Base-by-base conservation (phyloP, 1,140 invertebrate genomes). In the Liolophura sinensis region DNA sequence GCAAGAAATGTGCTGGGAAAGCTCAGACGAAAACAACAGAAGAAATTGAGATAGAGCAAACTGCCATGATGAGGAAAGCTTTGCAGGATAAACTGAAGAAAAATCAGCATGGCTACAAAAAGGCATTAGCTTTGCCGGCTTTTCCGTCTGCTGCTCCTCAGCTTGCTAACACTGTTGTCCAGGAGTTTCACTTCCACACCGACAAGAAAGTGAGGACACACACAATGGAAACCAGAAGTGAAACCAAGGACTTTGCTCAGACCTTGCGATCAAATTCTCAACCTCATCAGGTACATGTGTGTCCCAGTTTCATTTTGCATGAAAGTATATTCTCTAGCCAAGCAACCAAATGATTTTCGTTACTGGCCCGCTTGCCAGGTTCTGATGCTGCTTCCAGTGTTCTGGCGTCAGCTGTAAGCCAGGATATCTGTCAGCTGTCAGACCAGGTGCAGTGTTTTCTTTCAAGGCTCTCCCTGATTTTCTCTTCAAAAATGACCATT, bases 21-120 rank as follows among this genome's bases (percentile, higher is more conserved):
- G 48, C 25, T 18, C 25, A 61, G n/a, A 24, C 40, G 11, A 77
- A 78, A 65, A 79, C 55, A 25, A 64, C 74, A 31, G 80, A 81
- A 59, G 70, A 83, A 31, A 57, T 77, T 18, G 79, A 82, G 59
- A 40, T 82, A 62, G 78, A 81, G 47, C 71, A 74, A 57, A 82
- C 82, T 31, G 71, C 68, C 12, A 62, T 73, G 24, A 65, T 75
- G 64, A 67, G 74, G 62, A 71, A 76, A 46, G 70, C 82, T 58
- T 50, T 79, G 52, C 72, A 68, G 31, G 73, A 73, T 57, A 75
- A 74, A 55, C 62, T 73, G 1, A 78, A 77, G 51, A 61, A 74
- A 59, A 69, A 75, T 0, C 64, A 78, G 63, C 72, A 78, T 49
- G 78, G 75, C 0, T 76, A 73, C 50, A 71, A 78, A 57, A 72